Conservation (phyloP, 2,888 invertebrate genomes). For the Drosophila silvestris region DNA sequence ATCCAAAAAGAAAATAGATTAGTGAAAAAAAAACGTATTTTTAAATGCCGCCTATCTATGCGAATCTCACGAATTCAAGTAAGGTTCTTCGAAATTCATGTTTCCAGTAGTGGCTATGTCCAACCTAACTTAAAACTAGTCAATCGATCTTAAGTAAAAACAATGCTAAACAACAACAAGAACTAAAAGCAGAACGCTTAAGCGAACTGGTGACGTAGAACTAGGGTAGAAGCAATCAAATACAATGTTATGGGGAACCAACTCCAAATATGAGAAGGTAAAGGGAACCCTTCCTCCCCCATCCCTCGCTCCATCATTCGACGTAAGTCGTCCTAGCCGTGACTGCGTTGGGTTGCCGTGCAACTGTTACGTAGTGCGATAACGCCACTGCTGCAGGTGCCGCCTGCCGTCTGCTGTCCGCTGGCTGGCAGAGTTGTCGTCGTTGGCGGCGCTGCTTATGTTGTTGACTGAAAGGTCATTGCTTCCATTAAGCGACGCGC, state of each 20-base stretch:
- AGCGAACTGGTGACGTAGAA: conserved; percentile 7
- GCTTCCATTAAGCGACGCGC: conserved; percentile 73
- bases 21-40: background rate
- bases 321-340: conserved; percentile 10
- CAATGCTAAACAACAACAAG: conserved; percentile 6
- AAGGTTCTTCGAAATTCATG: background rate
- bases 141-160: conserved; percentile 17
- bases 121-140: background rate
- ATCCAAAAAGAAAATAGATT: background rate
- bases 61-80: background rate
- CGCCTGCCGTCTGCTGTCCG: conserved; percentile 11
- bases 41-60: background rate
- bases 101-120: background rate
- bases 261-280: conserved; percentile 35
- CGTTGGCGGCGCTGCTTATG: conserved; percentile 35
- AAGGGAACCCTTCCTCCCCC: conserved; percentile 6
- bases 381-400: conserved; percentile 14
- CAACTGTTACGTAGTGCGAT: conserved; percentile 33
- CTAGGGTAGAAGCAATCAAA: conserved; percentile 14
- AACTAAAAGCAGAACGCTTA: conserved; percentile 16
- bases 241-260: conserved; percentile 18
- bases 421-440: conserved; percentile 16
- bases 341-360: conserved; percentile 47
- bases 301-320: background rate
- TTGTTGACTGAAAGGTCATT: conserved; percentile 78